Evolutionary conservation across 2,888 invertebrate genomes (phyloP).

Genomic region (Brachyptera risi): DNA sequence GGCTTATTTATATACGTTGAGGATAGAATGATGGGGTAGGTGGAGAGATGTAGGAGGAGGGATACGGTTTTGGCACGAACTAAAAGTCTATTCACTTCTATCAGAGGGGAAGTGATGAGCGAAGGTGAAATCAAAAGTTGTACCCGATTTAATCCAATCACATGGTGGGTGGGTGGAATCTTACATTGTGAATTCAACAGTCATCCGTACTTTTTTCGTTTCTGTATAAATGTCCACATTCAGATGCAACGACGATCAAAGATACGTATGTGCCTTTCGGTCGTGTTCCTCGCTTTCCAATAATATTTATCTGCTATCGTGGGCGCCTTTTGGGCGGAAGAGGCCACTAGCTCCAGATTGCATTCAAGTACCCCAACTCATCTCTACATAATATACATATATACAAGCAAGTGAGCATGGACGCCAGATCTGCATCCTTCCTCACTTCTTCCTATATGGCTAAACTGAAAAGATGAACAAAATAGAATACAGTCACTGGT

Average conservation of each 20-base stretch:
- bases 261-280: not conserved
- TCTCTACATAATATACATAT: too few species aligned
- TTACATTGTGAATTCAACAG: not conserved
- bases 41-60: too few species aligned
- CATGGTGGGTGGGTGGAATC: not conserved
- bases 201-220: not conserved
- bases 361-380: not conserved
- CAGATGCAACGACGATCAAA: not conserved
- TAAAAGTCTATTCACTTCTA: slow-evolving; percentile 6
- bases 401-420: too few species aligned
- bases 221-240: not conserved
- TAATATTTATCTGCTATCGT: slow-evolving; percentile 4
- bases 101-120: not conserved
- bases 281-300: not conserved
- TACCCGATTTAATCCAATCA: not conserved
- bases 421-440: not conserved
- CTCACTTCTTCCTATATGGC: not conserved
- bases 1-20: too few species aligned
- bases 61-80: slow-evolving; percentile 3
- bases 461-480: too few species aligned
- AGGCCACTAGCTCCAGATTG: not conserved
- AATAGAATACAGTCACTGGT: too few species aligned
- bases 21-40: slow-evolving; percentile 3
- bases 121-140: slow-evolving; percentile 8
- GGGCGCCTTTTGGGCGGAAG: not conserved